Conservation (phyloP, 2,113 vertebrate species). For the Sorex fumeus region DNA sequence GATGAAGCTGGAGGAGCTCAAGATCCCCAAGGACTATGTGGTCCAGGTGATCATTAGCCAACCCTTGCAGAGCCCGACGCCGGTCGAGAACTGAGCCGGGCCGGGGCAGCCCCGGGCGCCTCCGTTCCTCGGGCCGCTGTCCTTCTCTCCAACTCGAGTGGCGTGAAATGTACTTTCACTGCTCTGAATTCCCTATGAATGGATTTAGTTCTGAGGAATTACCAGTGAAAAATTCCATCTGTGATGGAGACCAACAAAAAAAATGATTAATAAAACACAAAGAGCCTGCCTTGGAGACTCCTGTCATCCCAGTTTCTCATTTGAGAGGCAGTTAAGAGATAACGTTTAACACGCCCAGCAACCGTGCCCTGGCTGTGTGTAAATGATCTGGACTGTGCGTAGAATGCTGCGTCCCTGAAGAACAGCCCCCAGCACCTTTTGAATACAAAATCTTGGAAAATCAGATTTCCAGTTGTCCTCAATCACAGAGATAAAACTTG, state of each 20-base stretch:
- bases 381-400: conserved; percentile 82
- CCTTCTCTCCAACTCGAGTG: conserved; percentile 73
- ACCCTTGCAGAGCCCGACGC: conserved; percentile 92
- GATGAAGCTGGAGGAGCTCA: conserved; percentile 97
- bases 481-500: conserved; percentile 57
- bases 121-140: conserved; percentile 61
- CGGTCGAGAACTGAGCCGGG: conserved; percentile 92
- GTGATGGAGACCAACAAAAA: conserved; percentile 90
- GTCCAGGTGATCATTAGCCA: conserved; percentile 99
- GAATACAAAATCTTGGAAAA: conserved; percentile 63
- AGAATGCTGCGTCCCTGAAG: conserved; percentile 77
- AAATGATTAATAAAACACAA: conserved; percentile 85
- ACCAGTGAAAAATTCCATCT: conserved; percentile 91
- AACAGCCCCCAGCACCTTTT: conserved; percentile 89
- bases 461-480: background rate
- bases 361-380: conserved; percentile 72
- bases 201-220: conserved; percentile 88
- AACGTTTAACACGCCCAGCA: conserved; percentile 79
- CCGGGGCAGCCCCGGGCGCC: too few species aligned
- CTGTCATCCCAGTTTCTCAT: conserved; percentile 76
- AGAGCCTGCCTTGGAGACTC: conserved; percentile 82
- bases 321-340: conserved; percentile 78
- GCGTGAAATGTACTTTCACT: conserved; percentile 85
- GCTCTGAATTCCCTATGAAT: conserved; percentile 84
- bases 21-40: conserved; percentile 99